Base-by-base conservation (phyloP, 2,888 invertebrate genomes). In the Crematogaster levior region DNA sequence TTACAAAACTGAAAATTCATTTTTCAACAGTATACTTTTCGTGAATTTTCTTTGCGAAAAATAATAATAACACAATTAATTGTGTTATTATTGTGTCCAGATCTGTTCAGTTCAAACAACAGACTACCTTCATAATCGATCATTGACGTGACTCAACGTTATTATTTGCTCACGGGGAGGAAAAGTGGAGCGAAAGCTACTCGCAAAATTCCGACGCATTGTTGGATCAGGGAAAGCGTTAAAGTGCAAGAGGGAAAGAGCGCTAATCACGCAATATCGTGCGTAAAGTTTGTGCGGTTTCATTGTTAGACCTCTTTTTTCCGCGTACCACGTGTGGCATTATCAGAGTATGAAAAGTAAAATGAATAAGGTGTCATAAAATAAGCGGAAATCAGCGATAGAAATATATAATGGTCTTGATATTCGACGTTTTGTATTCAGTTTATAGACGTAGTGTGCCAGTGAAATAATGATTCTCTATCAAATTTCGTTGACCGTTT, bases 141-240 rank as follows among this genome's bases (percentile, higher is more conserved):
- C 85, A 82, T 85, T 86, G 86, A 85, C 85, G 79, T 81, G 80
- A 79, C 80, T 82, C 81, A 65, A 60, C 81, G 65, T 79, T 75
- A 74, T 70, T 60, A 74, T 70, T 60, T 75, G 81, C 21, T 68
- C 27, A 58, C 21, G 12, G 37, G 34, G 30, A 37, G n/a, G 58
- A 72, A 81, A 84, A 87, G 85, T 83, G 82, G 82, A 83, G 72
- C 53, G 81, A 83, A 86, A 85, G 66, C 74, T 83, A 65, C 56
- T 73, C 70, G 81, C 74, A 77, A 87, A 84, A 87, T 85, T 85
- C 81, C 70, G 46, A 37, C 21, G 81, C 75, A 87, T 85, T 89
- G 87, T 87, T 79, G 79, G 63, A 21, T 58, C 48, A 61, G 48
- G 79, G 87, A 84, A 88, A 85, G 81, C 82, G 56, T 40, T 56